Evolutionary conservation across 2,113 vertebrate genomes (phyloP).

Genomic region (Channa argus): DNA sequence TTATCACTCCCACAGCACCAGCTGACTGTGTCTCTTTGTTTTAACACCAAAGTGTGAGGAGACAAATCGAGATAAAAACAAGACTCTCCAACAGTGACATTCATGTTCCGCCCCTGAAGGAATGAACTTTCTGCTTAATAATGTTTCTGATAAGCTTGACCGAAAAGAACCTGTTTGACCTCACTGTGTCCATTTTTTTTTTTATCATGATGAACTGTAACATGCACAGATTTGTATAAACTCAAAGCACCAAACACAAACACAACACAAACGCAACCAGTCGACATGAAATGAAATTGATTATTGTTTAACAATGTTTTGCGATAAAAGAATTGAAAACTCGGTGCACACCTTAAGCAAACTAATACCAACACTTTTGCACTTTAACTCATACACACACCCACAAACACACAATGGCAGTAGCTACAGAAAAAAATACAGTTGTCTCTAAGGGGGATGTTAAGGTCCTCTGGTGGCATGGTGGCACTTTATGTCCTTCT

Average conservation of each 20-base stretch:
- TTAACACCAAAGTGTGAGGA: conserved; percentile 82
- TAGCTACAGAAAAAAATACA: conserved; percentile 39
- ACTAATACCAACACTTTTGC: not conserved
- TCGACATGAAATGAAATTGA: not conserved
- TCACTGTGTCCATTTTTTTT: conserved; percentile 16
- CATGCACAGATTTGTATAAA: not conserved
- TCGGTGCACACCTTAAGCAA: not conserved
- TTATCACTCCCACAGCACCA: conserved; percentile 72
- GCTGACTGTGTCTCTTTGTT: conserved; percentile 76
- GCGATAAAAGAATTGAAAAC: not conserved
- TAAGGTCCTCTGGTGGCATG: conserved; percentile 70
- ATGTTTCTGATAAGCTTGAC: conserved; percentile 32
- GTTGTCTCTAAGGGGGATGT: conserved; percentile 68
- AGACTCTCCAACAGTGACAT: conserved; percentile 48
- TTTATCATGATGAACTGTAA: not conserved
- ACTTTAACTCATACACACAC: not conserved
- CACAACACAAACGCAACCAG: not conserved
- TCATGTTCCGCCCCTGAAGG: conserved; percentile 29
- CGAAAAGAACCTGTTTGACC: conserved; percentile 11
- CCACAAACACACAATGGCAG: conserved; percentile 12
- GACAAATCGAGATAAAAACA: conserved; percentile 72
- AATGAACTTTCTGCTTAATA: conserved; percentile 21
- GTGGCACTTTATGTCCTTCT: conserved; percentile 76
- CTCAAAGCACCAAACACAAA: not conserved
- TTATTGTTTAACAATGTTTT: not conserved